Evolutionary conservation across 2,888 invertebrate species (phyloP).

Genomic region (Apoderus coryli): DNA sequence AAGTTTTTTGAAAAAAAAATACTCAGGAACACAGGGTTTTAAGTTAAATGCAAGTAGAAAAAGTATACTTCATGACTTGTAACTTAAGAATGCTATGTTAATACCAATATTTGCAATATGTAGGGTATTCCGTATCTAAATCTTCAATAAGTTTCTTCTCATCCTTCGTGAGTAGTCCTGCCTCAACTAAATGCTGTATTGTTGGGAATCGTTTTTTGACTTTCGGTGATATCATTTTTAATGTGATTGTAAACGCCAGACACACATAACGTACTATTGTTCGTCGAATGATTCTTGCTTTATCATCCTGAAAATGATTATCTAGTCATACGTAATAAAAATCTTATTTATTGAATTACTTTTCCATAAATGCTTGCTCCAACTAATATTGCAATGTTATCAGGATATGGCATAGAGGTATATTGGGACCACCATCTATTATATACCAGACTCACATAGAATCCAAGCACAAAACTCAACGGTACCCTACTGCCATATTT

Average conservation of each 20-base stretch:
- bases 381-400: constrained; percentile 66
- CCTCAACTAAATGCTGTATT: constrained; percentile 63
- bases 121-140: constrained; percentile 62
- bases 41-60: too few species aligned
- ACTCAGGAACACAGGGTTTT: too few species aligned
- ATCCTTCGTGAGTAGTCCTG: constrained; percentile 64
- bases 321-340: too few species aligned
- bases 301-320: constrained; percentile 45
- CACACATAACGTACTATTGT: constrained; percentile 70
- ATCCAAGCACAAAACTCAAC: constrained; percentile 82
- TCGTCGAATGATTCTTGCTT: constrained; percentile 60
- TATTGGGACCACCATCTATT: constrained; percentile 84
- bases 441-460: constrained; percentile 87
- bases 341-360: too few species aligned
- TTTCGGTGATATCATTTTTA: constrained; percentile 68
- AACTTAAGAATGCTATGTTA: too few species aligned
- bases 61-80: too few species aligned
- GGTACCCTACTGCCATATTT: constrained; percentile 76
- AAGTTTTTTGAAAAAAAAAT: constrained; percentile 2
- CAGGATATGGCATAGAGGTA: constrained; percentile 67
- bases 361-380: constrained; percentile 66
- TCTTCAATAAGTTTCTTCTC: constrained; percentile 63
- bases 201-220: constrained; percentile 81
- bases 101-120: constrained; percentile 78
- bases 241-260: constrained; percentile 67